Percentiles rank a stretch among this genome's conserved stretches.
These are phyloP conservation scores for Neoarius graeffei DNA, from an alignment of 2,113 vertebrate species.

Conservation along the genomic window DNA sequence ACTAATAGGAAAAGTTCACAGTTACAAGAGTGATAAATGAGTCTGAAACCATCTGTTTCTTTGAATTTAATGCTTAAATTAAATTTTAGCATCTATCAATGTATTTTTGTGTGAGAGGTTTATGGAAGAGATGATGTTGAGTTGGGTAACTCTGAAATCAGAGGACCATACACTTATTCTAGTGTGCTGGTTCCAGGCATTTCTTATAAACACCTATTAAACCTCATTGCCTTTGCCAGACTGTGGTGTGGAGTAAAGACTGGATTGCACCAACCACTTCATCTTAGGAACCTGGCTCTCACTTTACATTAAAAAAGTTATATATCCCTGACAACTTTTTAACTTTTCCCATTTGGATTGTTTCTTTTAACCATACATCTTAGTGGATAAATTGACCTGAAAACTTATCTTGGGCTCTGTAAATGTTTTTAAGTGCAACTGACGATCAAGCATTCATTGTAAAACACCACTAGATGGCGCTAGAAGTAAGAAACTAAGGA, in stretches of 20 bases:
- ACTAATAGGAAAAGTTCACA: background rate
- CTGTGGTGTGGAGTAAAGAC: background rate
- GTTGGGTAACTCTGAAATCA: background rate
- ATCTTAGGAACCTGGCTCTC: background rate
- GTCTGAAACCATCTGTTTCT: background rate
- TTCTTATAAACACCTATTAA: background rate
- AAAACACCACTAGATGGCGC: constrained; percentile 30
- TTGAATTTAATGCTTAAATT: background rate
- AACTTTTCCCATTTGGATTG: background rate
- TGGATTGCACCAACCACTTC: background rate
- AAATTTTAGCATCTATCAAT: background rate
- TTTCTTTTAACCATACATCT: background rate
- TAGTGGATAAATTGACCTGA: background rate
- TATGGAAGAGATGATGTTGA: background rate
- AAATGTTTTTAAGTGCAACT: background rate
- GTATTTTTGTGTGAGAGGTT: background rate
- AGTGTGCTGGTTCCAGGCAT: background rate
- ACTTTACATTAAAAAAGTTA: background rate
- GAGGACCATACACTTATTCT: background rate
- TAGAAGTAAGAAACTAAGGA: background rate
- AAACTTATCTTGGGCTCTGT: background rate
- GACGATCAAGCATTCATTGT: background rate
- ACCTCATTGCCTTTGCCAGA: background rate
- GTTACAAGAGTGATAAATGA: background rate
- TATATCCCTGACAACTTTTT: background rate